These are phyloP conservation scores for Paedocypris sp. DNA, from an alignment of 2,113 vertebrate genomes.

Conservation along the genomic window DNA sequence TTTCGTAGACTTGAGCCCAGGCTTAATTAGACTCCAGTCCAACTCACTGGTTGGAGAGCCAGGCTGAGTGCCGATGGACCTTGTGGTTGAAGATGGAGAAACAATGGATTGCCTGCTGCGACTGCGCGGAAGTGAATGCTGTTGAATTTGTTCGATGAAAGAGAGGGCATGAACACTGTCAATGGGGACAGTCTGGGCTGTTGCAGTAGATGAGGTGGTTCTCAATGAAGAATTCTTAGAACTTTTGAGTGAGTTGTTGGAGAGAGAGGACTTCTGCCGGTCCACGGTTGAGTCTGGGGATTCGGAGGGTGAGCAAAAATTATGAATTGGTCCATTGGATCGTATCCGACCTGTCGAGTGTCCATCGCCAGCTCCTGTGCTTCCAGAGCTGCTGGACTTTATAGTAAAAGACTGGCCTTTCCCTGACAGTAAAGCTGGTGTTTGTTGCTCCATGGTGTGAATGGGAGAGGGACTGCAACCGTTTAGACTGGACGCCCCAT, in stretches of 20 bases:
- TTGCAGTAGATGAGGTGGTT: constrained; percentile 89
- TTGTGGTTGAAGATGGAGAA: constrained; percentile 85
- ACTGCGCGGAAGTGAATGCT: constrained; percentile 90
- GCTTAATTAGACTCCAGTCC: constrained; percentile 88
- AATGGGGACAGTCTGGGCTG: constrained; percentile 90
- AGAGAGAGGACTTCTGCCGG: constrained; percentile 86
- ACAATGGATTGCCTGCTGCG: constrained; percentile 90
- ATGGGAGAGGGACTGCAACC: constrained; percentile 89
- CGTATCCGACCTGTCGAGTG: constrained; percentile 73
- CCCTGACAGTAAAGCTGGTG: constrained; percentile 64
- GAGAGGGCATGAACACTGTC: constrained; percentile 88
- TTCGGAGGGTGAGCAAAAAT: constrained; percentile 91
- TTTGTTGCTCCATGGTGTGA: constrained; percentile 89
- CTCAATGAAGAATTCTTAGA: constrained; percentile 93
- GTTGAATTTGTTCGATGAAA: constrained; percentile 91
- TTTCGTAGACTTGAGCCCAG: constrained; percentile 78
- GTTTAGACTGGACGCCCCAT: constrained; percentile 79
- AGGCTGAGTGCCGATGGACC: constrained; percentile 75
- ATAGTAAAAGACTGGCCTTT: constrained; percentile 87
- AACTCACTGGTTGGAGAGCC: constrained; percentile 81
- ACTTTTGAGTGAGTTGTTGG: constrained; percentile 92
- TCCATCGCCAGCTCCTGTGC: constrained; percentile 78
- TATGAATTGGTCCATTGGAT: constrained; percentile 80
- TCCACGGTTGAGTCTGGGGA: constrained; percentile 94
- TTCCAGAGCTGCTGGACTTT: constrained; percentile 91